Evolutionary conservation across 2,888 invertebrate species (phyloP), one percentile per base, ranked within the genome.

Genomic region (Amiota minor): DNA sequence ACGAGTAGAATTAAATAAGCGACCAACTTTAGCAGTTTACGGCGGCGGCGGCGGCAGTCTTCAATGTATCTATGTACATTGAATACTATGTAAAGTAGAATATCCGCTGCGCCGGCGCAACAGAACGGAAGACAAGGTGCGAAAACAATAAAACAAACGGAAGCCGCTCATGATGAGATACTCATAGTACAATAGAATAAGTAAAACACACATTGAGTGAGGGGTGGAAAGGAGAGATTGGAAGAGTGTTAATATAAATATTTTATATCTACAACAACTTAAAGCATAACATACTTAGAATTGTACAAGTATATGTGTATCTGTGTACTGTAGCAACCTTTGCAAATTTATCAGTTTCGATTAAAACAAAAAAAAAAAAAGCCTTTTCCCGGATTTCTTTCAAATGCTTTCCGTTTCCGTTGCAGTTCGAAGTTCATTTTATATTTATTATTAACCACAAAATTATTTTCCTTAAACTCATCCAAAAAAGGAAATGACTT

Each of bases 301-400:
- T 35, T 6, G 35, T 35, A 2, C 3, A 23, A 23, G 70, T 74
- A 71, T 78, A 80, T 78, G 77, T 80, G 53, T 69, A 72, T 78
- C 73, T 72, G 65, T 59, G 14, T 49, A 55, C 78, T 71, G 70
- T 65, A 35, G 35, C 35, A 53, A 72, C 64, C 62, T 72, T 79
- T 56, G 74, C 76, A 79, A 79, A 79, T 80, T 81, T 79, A 76
- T 64, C 65, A 70, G 76, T 61, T 67, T 67, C 45, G 50, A 14
- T 67, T 78, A 83, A 83, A 81, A 82, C 83, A 83, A 35, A 35
- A 35, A 35, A 35, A 35, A 23, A 1, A 23, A 23, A 1, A 18
- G 61, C 62, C 62, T 82, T 85, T 83, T 83, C 81, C 83, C 80
- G 85, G 84, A 80, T 80, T 74, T 76, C 75, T 76, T 76, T 76